Base-by-base conservation (phyloP, 2,797 vertebrate genomes). In the Eulemur rubriventer region DNA sequence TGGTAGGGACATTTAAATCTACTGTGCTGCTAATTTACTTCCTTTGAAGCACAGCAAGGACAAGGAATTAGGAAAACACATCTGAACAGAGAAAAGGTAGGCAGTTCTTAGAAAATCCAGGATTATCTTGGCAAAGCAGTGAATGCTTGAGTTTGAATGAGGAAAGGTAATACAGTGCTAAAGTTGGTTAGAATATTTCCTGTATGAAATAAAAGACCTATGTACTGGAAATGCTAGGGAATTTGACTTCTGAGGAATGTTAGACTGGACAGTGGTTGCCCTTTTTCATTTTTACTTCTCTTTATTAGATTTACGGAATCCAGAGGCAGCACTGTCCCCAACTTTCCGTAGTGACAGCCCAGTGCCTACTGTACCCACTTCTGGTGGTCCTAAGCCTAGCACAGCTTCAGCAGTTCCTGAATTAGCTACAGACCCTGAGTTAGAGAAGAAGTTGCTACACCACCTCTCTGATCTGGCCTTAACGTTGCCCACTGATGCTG, bases 381-480 rank as follows among this genome's bases (percentile, higher is more conserved):
- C 95, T 88, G 95, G 97, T 97, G 80, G 96, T 97, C 13, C 97
- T 98, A 57, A 99, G 98, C 93, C 98, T 98, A 96, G 98, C 98
- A 96, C 97, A 24, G 86, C 96, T 48, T 94, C 97, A 6, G 89
- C 98, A 98, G 85, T 96, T 86, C 93, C 98, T 63, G 99, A 99
- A 79, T 98, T 99, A 89, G 99, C 99, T 6, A 99, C 99, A 4
- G 99, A 99, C 96, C 99, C 99, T 0, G 99, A 99, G 55, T 98
- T 99, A 84, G 99, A 99, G 98, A 99, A 99, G 97, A 99, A 98
- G 87, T 98, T 99, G 91, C 98, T 99, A 92, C 99, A 98, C 95
- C 99, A 99, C 97, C 98, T 99, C 80, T 99, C 99, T 1, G 99
- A 99, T 96, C 98, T 99, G 96, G 98, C 99, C 50, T 99, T 99